Evolutionary conservation across 2,797 vertebrate species (phyloP).

Genomic region (Smutsia gigantea): DNA sequence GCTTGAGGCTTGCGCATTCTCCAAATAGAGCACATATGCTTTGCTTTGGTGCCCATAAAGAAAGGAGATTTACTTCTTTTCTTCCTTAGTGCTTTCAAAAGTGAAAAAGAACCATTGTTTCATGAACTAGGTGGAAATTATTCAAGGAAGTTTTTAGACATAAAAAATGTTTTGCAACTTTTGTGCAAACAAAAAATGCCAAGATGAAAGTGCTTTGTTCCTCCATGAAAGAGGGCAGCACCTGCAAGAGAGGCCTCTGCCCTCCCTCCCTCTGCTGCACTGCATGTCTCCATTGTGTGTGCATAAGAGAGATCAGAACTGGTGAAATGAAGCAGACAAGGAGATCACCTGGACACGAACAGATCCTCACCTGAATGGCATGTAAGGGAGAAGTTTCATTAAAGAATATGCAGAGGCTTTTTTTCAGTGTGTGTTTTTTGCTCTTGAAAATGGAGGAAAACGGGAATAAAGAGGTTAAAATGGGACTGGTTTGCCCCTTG

Average conservation of each 20-base stretch:
- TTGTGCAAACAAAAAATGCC: neutral
- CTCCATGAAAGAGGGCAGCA: neutral
- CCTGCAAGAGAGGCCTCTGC: neutral
- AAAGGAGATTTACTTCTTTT: slow-evolving; percentile 68
- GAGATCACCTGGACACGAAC: slow-evolving; percentile 21
- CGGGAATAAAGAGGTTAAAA: neutral
- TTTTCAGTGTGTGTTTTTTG: neutral
- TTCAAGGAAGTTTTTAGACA: slow-evolving; percentile 44
- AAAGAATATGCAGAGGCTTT: slow-evolving; percentile 6
- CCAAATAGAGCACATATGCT: slow-evolving; percentile 76
- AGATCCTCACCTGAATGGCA: slow-evolving; percentile 27
- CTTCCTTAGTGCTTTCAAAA: slow-evolving; percentile 54
- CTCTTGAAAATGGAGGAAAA: slow-evolving; percentile 31
- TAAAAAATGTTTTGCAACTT: slow-evolving; percentile 64
- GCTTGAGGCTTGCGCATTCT: slow-evolving; percentile 76
- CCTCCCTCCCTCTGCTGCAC: neutral
- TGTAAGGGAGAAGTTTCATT: neutral
- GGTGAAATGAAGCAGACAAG: slow-evolving; percentile 32
- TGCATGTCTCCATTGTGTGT: neutral
- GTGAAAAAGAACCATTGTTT: slow-evolving; percentile 62
- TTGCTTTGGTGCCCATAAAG: slow-evolving; percentile 73
- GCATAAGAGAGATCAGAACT: neutral
- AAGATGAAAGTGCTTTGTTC: slow-evolving; percentile 64
- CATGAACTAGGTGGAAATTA: slow-evolving; percentile 48
- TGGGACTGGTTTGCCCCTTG: neutral